Base-by-base conservation (phyloP, 2,797 vertebrate genomes). In the Craterocephalus amniculus region DNA sequence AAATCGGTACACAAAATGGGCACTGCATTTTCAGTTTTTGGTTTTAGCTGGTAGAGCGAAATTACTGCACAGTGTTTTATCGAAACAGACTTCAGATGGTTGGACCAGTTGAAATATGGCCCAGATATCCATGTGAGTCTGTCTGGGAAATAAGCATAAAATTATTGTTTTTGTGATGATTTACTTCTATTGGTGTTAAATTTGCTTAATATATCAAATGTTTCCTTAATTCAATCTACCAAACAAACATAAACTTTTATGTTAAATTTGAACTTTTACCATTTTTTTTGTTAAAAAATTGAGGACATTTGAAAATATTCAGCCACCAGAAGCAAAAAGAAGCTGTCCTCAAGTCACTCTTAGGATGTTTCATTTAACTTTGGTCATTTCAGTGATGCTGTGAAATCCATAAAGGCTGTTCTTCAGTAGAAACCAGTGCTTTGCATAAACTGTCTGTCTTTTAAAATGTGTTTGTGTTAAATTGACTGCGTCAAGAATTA, bases 401-500 rank as follows among this genome's bases (percentile, higher is more conserved):
- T 61, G 24, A 51, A n/a, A 58, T 67, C 36, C 24, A 55, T 26
- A 68, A 11, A 35, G 60, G 8, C 24, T 56, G 13, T 35, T 59
- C n/a, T 56, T 24, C 18, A n/a, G 31, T 29, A 32, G 38, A 58
- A 24, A 70, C 12, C 9, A 35, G 1, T 7, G 18, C 26, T 6
- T 24, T 20, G 31, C 20, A 48, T 43, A 22, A 38, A n/a, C 55
- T 78, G 34, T 38, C 70, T 77, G 78, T 76, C 6, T 73, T 79
- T 76, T 31, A 70, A 85, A 75, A 60, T 60, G n/a, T 18, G 18
- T 20, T 1, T 0, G 7, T 49, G 66, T 74, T 67, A 63, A 85
- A 86, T 79, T 0, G 40, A 56, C 57, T 63, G 56, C 76, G 63
- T 68, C 57, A 56, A 58, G 54, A 31, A 58, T 43, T 27, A 70